phyloP scores from a whole-genome alignment of 2,113 vertebrate species.

The Nothoprocta perdicaria region DNA sequence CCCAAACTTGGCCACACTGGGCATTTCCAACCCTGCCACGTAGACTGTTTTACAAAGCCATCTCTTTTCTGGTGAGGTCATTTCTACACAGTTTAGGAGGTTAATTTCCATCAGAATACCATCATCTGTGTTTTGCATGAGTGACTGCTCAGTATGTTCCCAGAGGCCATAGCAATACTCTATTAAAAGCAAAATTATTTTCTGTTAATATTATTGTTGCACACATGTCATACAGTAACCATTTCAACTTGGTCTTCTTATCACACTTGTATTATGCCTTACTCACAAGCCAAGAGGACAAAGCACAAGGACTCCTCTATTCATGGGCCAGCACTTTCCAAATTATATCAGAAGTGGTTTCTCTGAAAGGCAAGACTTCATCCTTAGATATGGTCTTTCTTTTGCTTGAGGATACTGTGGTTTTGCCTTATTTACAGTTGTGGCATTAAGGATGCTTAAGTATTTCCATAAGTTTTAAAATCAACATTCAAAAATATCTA shows the following conservation, averaged over 20 bases:
- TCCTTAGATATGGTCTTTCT: background rate
- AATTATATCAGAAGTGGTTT: background rate
- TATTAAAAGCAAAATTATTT: background rate
- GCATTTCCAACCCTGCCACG: background rate
- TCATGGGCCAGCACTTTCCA: background rate
- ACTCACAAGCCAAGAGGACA: background rate
- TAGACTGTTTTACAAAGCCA: background rate
- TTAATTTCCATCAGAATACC: background rate
- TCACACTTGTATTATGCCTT: background rate
- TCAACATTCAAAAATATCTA: too few relatives aligned
- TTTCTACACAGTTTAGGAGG: background rate
- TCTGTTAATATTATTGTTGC: background rate
- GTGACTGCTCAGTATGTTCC: background rate
- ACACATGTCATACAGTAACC: background rate
- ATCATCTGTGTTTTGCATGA: background rate
- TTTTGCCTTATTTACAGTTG: background rate
- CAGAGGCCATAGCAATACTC: background rate
- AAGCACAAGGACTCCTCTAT: background rate
- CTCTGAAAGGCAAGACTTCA: background rate
- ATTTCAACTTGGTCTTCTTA: background rate
- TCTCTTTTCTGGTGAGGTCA: background rate
- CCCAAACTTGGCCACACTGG: background rate
- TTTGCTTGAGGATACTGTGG: background rate
- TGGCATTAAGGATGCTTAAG: background rate
- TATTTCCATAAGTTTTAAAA: background rate